phyloP scores from a whole-genome alignment of 2,113 vertebrate species.

The Phrynosoma platyrhinos region DNA sequence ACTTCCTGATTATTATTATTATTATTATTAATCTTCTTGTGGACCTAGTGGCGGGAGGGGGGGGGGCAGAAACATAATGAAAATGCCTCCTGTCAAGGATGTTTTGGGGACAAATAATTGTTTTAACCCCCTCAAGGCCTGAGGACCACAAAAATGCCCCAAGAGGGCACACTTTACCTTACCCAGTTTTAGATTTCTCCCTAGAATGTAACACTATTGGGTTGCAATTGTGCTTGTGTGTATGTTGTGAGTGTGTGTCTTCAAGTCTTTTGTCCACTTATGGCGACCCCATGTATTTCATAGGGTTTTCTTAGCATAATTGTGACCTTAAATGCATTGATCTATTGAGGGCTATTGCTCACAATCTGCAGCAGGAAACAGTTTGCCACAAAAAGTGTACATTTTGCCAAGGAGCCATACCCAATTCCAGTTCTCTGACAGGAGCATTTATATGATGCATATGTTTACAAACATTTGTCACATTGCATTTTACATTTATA shows the following conservation, averaged over 20 bases:
- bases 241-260: too few relatives aligned
- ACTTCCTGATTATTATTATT: too few relatives aligned
- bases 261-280: too few relatives aligned
- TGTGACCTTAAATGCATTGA: background rate
- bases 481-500: background rate
- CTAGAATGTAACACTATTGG: background rate
- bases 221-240: background rate
- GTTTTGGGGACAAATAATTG: too few relatives aligned
- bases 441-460: background rate
- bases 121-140: too few relatives aligned
- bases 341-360: background rate
- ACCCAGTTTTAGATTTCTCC: background rate
- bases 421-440: background rate
- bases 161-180: too few relatives aligned
- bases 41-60: too few relatives aligned
- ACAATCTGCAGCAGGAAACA: background rate
- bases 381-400: background rate
- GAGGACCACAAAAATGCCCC: too few relatives aligned
- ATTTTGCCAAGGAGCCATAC: background rate
- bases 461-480: background rate
- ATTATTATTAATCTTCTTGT: too few relatives aligned
- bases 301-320: background rate
- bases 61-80: too few relatives aligned
- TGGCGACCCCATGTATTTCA: background rate
- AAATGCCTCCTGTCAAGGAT: too few relatives aligned